phyloP scores from a whole-genome alignment of 2,888 invertebrate species.

The Nemotelus pantherinus region DNA sequence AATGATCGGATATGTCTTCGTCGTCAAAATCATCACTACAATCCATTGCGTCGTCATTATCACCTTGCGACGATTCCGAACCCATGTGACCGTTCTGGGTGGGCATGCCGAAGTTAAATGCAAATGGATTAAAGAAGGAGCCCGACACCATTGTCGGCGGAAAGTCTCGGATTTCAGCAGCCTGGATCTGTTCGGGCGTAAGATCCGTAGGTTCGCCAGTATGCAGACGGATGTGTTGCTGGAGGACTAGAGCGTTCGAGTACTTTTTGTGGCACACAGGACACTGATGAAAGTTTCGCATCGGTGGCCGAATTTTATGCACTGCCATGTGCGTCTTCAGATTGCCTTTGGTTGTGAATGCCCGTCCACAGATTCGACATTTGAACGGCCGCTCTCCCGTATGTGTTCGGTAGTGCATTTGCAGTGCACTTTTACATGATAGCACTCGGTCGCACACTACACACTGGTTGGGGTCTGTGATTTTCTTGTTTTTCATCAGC shows the following conservation, averaged over 20 bases:
- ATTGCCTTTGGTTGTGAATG: constrained; percentile 99
- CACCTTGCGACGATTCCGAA: constrained; percentile 64
- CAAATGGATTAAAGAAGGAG: constrained; percentile 64
- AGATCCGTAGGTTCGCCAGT: constrained; percentile 88
- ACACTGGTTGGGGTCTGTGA: constrained; percentile 98
- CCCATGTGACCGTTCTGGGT: constrained; percentile 60
- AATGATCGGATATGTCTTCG: constrained; percentile 60
- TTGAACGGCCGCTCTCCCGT: constrained; percentile 81
- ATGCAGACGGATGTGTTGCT: constrained; percentile 95
- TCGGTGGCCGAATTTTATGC: constrained; percentile 93
- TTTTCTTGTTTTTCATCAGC: constrained; percentile 95
- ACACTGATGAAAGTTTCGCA: constrained; percentile 94
- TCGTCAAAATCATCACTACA: constrained; percentile 64
- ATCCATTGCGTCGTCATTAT: constrained; percentile 64
- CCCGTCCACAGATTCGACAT: constrained; percentile 96
- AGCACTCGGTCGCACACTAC: constrained; percentile 96
- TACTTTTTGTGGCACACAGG: constrained; percentile 98
- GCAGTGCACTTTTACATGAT: constrained; percentile 96
- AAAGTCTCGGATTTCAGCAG: constrained; percentile 85
- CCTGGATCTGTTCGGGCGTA: constrained; percentile 86
- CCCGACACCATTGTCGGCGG: constrained; percentile 68
- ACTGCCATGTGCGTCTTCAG: constrained; percentile 99
- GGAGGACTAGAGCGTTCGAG: constrained; percentile 90
- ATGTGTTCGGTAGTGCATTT: constrained; percentile 88
- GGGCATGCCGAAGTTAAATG: constrained; percentile 62